phyloP scores from a whole-genome alignment of 2,888 invertebrate species.

The Acronicta aceris region DNA sequence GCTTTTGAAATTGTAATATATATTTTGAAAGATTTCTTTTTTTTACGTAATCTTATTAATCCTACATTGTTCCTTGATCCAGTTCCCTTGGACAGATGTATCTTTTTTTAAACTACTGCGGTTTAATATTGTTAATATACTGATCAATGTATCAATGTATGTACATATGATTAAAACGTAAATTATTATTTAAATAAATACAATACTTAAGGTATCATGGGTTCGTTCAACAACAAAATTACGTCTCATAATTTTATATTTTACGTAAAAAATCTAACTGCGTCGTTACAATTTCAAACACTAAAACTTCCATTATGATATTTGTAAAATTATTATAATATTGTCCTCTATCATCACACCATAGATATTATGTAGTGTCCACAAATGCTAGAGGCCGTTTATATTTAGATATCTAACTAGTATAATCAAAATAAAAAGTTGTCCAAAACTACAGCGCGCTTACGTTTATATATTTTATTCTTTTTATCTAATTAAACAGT shows the following conservation, averaged over 20 bases:
- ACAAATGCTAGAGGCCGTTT: conserved; percentile 56
- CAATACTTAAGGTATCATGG: too few species aligned
- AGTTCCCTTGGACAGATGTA: not conserved
- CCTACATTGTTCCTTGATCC: too few species aligned
- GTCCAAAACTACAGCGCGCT: conserved; percentile 45
- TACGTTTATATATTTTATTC: conserved; percentile 36
- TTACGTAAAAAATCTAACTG: not conserved
- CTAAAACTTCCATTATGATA: conserved; percentile 25
- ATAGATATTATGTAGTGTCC: conserved; percentile 54
- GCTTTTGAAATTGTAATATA: not conserved
- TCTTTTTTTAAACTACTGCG: not conserved
- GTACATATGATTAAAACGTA: too few species aligned
- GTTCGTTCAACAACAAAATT: not conserved
- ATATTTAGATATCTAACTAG: conserved; percentile 43
- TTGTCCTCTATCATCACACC: conserved; percentile 55
- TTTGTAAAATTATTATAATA: conserved; percentile 53
- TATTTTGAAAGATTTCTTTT: too few species aligned
- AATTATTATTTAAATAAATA: too few species aligned
- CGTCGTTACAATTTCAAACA: not conserved
- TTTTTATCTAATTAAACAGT: conserved; percentile 24
- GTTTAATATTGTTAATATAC: too few species aligned
- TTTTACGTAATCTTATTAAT: too few species aligned
- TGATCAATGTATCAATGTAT: too few species aligned
- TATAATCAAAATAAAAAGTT: conserved; percentile 36
- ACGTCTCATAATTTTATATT: not conserved